Conservation (phyloP, 2,888 invertebrate species). For the Folsomia candida region DNA sequence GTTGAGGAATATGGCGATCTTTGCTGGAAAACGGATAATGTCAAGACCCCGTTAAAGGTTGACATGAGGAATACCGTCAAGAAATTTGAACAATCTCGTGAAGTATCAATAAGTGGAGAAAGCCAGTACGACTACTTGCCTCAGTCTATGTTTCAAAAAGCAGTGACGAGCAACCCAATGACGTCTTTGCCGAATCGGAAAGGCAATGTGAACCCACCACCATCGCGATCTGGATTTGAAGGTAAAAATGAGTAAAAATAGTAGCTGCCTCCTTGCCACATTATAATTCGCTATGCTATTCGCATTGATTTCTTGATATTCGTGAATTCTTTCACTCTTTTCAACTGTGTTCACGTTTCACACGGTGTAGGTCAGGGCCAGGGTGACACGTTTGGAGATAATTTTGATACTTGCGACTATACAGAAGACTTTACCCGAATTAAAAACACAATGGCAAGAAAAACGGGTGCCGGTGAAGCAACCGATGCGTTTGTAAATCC, state of each 20-base stretch:
- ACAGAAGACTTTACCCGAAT: neutral
- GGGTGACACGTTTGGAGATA: neutral
- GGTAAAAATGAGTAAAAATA: no score
- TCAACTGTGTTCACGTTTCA: no score
- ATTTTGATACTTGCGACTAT: neutral
- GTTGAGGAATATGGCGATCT: neutral
- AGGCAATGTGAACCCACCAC: neutral
- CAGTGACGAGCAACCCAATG: neutral
- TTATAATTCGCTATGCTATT: no score
- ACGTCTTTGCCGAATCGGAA: neutral
- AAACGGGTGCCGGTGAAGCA: neutral
- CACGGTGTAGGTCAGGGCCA: neutral
- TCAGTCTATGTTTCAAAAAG: neutral
- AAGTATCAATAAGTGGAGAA: neutral
- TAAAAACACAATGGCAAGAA: neutral
- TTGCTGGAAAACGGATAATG: neutral
- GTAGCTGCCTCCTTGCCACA: no score
- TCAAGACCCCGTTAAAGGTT: neutral
- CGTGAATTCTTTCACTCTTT: no score
- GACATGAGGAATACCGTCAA: neutral
- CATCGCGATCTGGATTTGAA: neutral
- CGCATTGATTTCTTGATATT: no score
- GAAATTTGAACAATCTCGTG: neutral
- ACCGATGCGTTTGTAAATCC: neutral
- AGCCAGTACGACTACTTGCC: neutral